phyloP scores from a whole-genome alignment of 2,888 invertebrate species.

The Phrixothrix hirtus region DNA sequence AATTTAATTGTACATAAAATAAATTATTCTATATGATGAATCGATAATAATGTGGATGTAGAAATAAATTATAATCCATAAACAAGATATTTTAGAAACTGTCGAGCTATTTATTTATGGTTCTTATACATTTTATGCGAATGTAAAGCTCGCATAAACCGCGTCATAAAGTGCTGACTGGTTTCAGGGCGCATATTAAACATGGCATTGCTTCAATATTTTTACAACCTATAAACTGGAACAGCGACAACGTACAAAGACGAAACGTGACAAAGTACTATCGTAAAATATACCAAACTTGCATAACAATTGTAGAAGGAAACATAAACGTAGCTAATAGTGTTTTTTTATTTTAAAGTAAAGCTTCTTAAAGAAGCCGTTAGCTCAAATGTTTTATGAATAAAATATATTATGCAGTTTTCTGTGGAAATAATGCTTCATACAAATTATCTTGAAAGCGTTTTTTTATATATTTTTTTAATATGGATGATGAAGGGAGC shows the following conservation, averaged over 20 bases:
- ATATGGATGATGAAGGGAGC: neutral
- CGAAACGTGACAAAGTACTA: constrained; percentile 43
- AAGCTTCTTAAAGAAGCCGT: too few relatives aligned
- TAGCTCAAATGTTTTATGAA: too few relatives aligned
- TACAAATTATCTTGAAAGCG: neutral
- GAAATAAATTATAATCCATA: too few relatives aligned
- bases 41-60: too few relatives aligned
- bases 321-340: constrained; percentile 15
- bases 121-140: constrained; percentile 45
- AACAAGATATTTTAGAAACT: constrained; percentile 29
- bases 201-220: constrained; percentile 44
- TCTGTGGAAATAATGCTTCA: too few relatives aligned
- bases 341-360: constrained; percentile 13
- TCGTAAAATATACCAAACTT: constrained; percentile 32
- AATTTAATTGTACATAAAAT: constrained; percentile 1
- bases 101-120: constrained; percentile 44
- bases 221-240: constrained; percentile 47
- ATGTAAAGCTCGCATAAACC: constrained; percentile 45
- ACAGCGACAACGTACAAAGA: constrained; percentile 36
- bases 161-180: constrained; percentile 41
- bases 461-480: neutral
- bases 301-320: constrained; percentile 25
- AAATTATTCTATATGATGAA: too few relatives aligned
- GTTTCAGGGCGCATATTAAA: constrained; percentile 49
- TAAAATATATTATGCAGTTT: too few relatives aligned